Conservation (phyloP, 2,113 vertebrate species). For the Antechinus stuartii region DNA sequence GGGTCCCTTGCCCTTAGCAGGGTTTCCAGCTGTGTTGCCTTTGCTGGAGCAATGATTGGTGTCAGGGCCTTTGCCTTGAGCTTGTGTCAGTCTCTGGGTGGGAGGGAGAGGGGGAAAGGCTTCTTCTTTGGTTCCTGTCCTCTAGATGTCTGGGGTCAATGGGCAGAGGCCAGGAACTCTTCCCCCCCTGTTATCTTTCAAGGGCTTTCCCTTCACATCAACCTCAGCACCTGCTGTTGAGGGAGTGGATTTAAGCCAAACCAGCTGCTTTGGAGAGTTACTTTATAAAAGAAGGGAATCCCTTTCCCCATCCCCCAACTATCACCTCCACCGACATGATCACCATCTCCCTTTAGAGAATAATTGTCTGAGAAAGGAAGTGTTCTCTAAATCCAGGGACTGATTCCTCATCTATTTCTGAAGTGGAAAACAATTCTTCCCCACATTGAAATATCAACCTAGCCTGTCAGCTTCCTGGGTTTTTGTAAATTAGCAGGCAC, state of each 20-base stretch:
- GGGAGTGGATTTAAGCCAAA: not conserved
- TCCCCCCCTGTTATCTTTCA: not conserved
- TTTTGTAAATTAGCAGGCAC: not conserved
- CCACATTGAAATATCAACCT: not conserved
- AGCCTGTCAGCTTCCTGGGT: not conserved
- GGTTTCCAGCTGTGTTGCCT: conserved; percentile 12
- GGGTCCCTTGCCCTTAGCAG: not conserved
- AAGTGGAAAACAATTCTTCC: not conserved
- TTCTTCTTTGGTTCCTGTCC: not conserved
- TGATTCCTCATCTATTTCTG: not conserved
- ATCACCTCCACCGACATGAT: not conserved
- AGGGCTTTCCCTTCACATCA: not conserved
- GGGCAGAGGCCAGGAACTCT: conserved; percentile 18
- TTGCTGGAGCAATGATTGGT: not conserved
- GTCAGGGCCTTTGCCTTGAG: conserved; percentile 51
- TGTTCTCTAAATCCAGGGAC: not conserved
- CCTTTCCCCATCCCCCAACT: not conserved
- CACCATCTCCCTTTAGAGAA: not conserved
- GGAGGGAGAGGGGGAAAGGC: conserved; percentile 29
- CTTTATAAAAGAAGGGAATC: not conserved
- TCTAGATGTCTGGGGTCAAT: conserved; percentile 32
- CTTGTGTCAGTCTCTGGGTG: conserved; percentile 4
- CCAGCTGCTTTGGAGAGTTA: not conserved
- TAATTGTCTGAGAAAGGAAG: not conserved
- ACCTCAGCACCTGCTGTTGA: not conserved